Evolutionary conservation across 1,140 invertebrate genomes (phyloP).

Genomic region (Rhopalosiphum maidis): DNA sequence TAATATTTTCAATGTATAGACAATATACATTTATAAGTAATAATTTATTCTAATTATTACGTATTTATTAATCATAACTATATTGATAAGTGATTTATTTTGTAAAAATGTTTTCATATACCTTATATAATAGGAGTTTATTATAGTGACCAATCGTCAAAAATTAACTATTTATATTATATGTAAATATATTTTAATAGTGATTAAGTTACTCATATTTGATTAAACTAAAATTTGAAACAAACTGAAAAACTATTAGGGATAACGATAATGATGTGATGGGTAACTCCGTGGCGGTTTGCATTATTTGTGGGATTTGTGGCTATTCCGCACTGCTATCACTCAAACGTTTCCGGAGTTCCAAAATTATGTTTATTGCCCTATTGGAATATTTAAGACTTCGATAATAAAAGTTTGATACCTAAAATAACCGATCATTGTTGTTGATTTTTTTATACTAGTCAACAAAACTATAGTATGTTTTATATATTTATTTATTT

Average conservation of each 20-base stretch:
- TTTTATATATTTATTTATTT: background rate
- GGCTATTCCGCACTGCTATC: background rate
- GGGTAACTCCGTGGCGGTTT: background rate
- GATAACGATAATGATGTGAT: background rate
- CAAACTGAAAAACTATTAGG: background rate
- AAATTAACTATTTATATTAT: background rate
- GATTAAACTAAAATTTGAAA: background rate
- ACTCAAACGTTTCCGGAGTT: background rate
- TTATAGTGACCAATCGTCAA: background rate
- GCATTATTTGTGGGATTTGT: slow-evolving; percentile 3
- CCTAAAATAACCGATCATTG: background rate
- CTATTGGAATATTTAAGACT: background rate
- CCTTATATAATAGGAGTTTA: no score
- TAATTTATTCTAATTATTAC: no score
- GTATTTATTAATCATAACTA: no score
- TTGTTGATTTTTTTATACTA: background rate
- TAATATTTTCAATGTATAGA: no score
- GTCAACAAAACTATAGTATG: background rate
- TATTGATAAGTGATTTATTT: no score
- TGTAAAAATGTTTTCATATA: no score
- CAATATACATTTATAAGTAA: no score
- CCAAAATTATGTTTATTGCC: background rate
- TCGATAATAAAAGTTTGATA: background rate
- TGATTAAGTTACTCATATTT: background rate
- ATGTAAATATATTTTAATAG: background rate